Base-by-base conservation (phyloP, 2,797 vertebrate genomes). In the Oryzias dopingdopingensis region DNA sequence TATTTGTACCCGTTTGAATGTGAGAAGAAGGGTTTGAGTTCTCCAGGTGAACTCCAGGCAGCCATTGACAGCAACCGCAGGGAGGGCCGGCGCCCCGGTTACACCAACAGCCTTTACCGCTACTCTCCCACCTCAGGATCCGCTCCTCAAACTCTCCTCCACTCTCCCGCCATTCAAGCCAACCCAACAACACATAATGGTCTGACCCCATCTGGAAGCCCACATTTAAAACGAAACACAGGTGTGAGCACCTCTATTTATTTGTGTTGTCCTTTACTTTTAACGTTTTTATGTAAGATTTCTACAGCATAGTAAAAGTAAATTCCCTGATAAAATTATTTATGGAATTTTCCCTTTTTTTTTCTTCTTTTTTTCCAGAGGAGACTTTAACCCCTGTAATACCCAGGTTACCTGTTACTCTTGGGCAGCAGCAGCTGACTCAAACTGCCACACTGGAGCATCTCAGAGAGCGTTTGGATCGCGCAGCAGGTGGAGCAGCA, bases 1-100 rank as follows among this genome's bases (percentile, higher is more conserved):
- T 99, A 98, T 74, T 89, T 99, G 13, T 98, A 99, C 14, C 92
- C 95, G 1, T 99, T 95, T 0, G 96, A 99, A 80, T 99, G 97
- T 15, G 94, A 96, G 84, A 96, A 96, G 86, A 96, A 97, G 63
- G 90, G 92, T 0, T 87, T 99, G 84, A 98, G 96, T 77, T 98
- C 96, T 56, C 96, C 95, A 0, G 94, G 91, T 0, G 95, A 98
- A 84, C 92, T 99, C 5, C 96, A 99, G 91, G 93, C 93, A 0
- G 96, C 96, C 37, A 98, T 99, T 0, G 95, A 98, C 26, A 95
- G 96, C 73, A 98, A 98, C 88, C 91, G 96, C 12, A 88, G 96
- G 60, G 97, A 98, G 66, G 95, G 96, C 22, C 91, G 96, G 3
- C 92, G 96, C 68, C 95, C 96, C 65, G 94, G 94, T 85, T 98